These are phyloP conservation scores for Drosophila nikananu DNA, from an alignment of 1,140 invertebrate genomes.

Conservation along the genomic window DNA sequence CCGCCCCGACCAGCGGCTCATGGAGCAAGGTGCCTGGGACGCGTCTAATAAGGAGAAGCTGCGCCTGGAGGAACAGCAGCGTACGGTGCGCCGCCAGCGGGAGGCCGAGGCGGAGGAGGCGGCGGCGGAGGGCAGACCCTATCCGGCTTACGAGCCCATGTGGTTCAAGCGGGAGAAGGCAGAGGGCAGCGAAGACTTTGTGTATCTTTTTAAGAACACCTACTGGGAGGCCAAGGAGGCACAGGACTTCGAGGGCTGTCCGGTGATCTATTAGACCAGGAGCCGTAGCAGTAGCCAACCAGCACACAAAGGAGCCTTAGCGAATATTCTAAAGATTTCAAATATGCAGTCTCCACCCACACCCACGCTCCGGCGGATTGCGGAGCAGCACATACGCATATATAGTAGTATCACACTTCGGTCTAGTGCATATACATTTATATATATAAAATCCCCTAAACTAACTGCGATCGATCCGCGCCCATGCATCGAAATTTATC, in stretches of 20 bases:
- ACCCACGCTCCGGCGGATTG: slow-evolving; percentile 23
- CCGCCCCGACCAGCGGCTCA: slow-evolving; percentile 97
- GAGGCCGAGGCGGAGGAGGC: slow-evolving; percentile 93
- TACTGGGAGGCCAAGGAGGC: slow-evolving; percentile 97
- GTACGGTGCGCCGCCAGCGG: slow-evolving; percentile 89
- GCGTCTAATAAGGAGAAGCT: slow-evolving; percentile 96
- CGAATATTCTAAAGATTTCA: slow-evolving; percentile 63
- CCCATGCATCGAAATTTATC: slow-evolving; percentile 28
- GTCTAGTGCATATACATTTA: slow-evolving; percentile 38
- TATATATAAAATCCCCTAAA: slow-evolving; percentile 26
- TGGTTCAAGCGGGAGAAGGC: slow-evolving; percentile 97
- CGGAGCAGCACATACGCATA: slow-evolving; percentile 45
- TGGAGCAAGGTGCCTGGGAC: slow-evolving; percentile 98
- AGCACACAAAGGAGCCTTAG: slow-evolving; percentile 56
- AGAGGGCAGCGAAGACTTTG: slow-evolving; percentile 91
- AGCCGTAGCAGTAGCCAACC: slow-evolving; percentile 14
- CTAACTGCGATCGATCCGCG: slow-evolving; percentile 34
- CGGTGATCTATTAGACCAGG: slow-evolving; percentile 93
- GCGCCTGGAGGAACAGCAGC: slow-evolving; percentile 97
- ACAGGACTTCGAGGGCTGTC: slow-evolving; percentile 96
- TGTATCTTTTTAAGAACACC: slow-evolving; percentile 94
- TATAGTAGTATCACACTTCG: slow-evolving; percentile 40
- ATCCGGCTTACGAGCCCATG: slow-evolving; percentile 91
- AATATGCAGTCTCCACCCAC: slow-evolving; percentile 51
- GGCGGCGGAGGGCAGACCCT: slow-evolving; percentile 90